Evolutionary conservation across 2,888 invertebrate genomes (phyloP), one percentile per base, ranked within the genome.

Genomic region (Mesoligia furuncula): DNA sequence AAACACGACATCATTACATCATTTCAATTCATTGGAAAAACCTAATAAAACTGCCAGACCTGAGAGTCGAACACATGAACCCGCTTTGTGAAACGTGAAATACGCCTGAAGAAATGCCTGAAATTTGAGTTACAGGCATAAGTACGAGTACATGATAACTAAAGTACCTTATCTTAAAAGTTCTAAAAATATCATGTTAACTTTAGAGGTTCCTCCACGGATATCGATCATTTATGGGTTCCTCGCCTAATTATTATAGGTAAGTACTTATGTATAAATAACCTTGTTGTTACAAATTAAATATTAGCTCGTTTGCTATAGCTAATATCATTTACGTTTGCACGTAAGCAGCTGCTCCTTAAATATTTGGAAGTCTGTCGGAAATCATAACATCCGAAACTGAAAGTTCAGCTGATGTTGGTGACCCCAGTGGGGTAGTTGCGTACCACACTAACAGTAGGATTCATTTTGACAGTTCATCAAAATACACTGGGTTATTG

Each of bases 181-280:
- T 64, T 82, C 57, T 77, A 77, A 77, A 80, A 77, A 69, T 82
- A 70, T 42, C 27, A 62, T 77, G 75, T 76, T 77, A 76, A 81
- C 57, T 82, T 69, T 45, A 64, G 69, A 77, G 51, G 45, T 42
- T 77, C 48, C 39, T 59, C 42, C n/a, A n/a, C n/a, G n/a, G n/a
- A n/a, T n/a, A n/a, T n/a, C n/a, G n/a, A n/a, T n/a, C n/a, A n/a
- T n/a, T n/a, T n/a, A n/a, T n/a, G n/a, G 51, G 45, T 42, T 77
- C 48, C 39, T 59, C 42, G 69, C 77, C 31, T 76, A 77, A 61
- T 59, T 69, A 82, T 65, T n/a, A n/a, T n/a, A n/a, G n/a, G n/a
- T n/a, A n/a, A n/a, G n/a, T n/a, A n/a, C n/a, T n/a, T n/a, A 81
- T 77, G 42, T n/a, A 48, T 64, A 82, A 65, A 65, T 65, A 65